Base-by-base conservation (phyloP, 1,140 invertebrate genomes). In the Wasmannia auropunctata region DNA sequence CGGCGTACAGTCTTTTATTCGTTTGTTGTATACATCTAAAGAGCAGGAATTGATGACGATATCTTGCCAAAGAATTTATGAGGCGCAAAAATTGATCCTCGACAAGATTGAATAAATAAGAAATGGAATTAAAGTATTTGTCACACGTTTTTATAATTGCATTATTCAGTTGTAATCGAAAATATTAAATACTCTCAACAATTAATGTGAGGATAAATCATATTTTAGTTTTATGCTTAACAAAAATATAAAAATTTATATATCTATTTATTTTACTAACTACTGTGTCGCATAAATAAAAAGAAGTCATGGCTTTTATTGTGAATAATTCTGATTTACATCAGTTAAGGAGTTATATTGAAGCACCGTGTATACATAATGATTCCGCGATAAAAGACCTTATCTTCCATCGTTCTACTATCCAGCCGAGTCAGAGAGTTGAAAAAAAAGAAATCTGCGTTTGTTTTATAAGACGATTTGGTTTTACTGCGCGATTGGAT, bases 1-100 rank as follows among this genome's bases (percentile, higher is more conserved):
- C 79, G 96, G 96, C 25, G 94, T 97, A 37, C 95, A 95, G 51
- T 95, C 96, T 58, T 94, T 96, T 63, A 94, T 97, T 54, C 95
- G 96, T 77, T 95, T 96, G 89, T 93, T 94, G 0, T 95, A 97
- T 62, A 96, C 93, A 3, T 89, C 94, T 22, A 93, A 95, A 31
- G 96, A 97, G 91, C 93, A 95, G 76, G 92, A 94, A n/a, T 92
- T 95, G 72, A 94, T 96, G 10, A 93, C 95, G 43, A 93, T 94
- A 74, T 96, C 95, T 22, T 95, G 95, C 8, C 92, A 93, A 67
- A 93, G 93, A 43, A 94, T 96, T 46, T 93, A 94, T 85, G 94
- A 95, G 54, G 88, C 94, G 0, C 95, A 96, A 62, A 94, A 91
- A 83, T 70, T 87, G 37, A 91, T 93, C 49, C 40, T 93, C 1